Percentiles rank a stretch among this genome's conserved stretches.
Evolutionary conservation across 2,797 vertebrate species (phyloP).

Genomic region (Tolypeutes matacus): DNA sequence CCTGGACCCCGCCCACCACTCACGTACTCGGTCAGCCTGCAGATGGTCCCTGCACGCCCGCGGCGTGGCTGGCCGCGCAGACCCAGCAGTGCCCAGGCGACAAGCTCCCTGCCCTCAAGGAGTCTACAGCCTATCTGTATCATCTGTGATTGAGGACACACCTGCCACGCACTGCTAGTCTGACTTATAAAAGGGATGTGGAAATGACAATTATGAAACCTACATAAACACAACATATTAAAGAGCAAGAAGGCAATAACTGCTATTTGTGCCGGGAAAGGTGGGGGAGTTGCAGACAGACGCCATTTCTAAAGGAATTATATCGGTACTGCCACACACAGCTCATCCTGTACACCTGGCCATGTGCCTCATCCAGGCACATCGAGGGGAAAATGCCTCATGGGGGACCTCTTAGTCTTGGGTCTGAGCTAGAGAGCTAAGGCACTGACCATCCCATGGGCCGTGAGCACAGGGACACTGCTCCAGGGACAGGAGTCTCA

Average conservation of each 20-base stretch:
- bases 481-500: neutral
- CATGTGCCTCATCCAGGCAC: neutral
- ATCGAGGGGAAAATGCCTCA: neutral
- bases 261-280: neutral
- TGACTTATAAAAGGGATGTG: neutral
- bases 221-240: neutral
- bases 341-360: neutral
- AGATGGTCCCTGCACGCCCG: neutral
- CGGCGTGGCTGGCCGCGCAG: neutral
- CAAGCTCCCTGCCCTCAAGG: too few species aligned
- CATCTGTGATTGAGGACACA: neutral
- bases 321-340: neutral
- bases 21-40: too few species aligned
- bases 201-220: conserved; percentile 17
- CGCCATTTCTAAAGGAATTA: neutral
- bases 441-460: neutral
- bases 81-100: rapidly evolving
- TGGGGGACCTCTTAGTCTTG: neutral
- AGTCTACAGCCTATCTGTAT: neutral
- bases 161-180: neutral
- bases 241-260: neutral
- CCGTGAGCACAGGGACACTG: neutral
- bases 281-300: neutral
- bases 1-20: too few species aligned
- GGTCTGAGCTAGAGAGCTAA: neutral